A percentile compares a stretch with the other conserved stretches of the same genome.
These are phyloP conservation scores for Semotilus atromaculatus DNA, from an alignment of 2,797 vertebrate genomes.

Conservation along the genomic window DNA sequence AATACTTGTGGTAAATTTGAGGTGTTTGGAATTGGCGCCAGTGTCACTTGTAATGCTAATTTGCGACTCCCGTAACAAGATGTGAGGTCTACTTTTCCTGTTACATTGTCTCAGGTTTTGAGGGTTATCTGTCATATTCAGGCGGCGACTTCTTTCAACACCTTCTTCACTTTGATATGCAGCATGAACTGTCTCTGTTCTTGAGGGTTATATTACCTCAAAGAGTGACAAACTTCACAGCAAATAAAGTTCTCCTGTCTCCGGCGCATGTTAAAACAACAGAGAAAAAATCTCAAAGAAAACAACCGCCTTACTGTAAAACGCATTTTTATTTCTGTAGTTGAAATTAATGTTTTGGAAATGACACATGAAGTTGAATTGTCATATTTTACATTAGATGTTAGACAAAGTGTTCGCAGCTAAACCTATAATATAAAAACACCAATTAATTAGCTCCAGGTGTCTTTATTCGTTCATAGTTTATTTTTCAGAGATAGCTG, in stretches of 20 bases:
- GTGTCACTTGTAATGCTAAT: slow-evolving; percentile 83
- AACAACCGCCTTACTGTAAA: not conserved
- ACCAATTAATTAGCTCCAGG: not conserved
- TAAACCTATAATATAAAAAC: not conserved
- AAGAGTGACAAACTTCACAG: slow-evolving; percentile 86
- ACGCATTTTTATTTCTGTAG: not conserved
- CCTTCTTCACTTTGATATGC: slow-evolving; percentile 93
- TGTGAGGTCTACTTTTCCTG: slow-evolving; percentile 80
- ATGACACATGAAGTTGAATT: not conserved
- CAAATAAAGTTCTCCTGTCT: slow-evolving; percentile 75
- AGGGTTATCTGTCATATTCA: slow-evolving; percentile 88
- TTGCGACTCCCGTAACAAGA: slow-evolving; percentile 78
- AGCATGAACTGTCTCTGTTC: slow-evolving; percentile 76
- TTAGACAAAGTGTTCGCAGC: not conserved
- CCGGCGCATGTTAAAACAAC: slow-evolving; percentile 50
- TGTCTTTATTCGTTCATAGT: not conserved
- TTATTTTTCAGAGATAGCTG: not conserved
- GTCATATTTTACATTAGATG: not conserved
- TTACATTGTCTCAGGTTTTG: slow-evolving; percentile 80
- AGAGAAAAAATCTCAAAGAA: not conserved
- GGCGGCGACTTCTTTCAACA: slow-evolving; percentile 85
- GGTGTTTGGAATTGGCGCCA: slow-evolving; percentile 76
- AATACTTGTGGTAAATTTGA: slow-evolving; percentile 56
- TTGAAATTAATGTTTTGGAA: not conserved
- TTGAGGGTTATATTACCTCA: slow-evolving; percentile 85